Percentiles rank a stretch among this genome's conserved stretches.
These are phyloP conservation scores for Aramus guarauna DNA, from an alignment of 2,113 vertebrate species.

Conservation along the genomic window DNA sequence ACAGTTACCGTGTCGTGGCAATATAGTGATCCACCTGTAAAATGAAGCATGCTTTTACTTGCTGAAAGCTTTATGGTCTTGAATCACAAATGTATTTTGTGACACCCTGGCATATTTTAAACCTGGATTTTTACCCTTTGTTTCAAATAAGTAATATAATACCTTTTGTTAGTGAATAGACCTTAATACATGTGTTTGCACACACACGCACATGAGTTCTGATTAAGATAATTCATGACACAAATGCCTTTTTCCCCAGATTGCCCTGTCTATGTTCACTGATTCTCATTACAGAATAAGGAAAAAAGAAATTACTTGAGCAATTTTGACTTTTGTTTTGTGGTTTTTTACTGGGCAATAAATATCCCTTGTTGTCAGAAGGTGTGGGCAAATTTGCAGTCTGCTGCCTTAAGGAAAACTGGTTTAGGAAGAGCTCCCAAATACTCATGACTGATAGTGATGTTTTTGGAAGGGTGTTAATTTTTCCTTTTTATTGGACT, in stretches of 20 bases:
- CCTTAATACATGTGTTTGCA: background rate
- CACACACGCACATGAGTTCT: background rate
- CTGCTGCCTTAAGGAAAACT: background rate
- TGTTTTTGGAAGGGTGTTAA: background rate
- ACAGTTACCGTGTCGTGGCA: background rate
- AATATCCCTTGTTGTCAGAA: background rate
- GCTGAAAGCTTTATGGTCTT: background rate
- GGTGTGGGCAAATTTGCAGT: background rate
- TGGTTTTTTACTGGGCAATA: background rate
- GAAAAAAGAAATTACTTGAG: background rate
- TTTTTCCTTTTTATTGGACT: background rate
- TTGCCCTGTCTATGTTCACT: background rate
- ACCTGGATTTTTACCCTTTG: background rate
- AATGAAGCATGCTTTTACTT: background rate
- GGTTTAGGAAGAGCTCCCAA: background rate
- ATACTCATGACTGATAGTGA: background rate
- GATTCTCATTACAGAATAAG: background rate
- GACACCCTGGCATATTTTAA: background rate
- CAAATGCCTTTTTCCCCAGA: background rate
- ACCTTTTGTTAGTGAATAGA: background rate
- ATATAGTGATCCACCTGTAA: background rate
- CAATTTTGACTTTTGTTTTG: background rate
- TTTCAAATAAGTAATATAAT: background rate
- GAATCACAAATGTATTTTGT: background rate
- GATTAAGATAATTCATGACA: background rate